These are phyloP conservation scores for Campaea margaritaria DNA, from an alignment of 2,888 invertebrate genomes.

Conservation along the genomic window DNA sequence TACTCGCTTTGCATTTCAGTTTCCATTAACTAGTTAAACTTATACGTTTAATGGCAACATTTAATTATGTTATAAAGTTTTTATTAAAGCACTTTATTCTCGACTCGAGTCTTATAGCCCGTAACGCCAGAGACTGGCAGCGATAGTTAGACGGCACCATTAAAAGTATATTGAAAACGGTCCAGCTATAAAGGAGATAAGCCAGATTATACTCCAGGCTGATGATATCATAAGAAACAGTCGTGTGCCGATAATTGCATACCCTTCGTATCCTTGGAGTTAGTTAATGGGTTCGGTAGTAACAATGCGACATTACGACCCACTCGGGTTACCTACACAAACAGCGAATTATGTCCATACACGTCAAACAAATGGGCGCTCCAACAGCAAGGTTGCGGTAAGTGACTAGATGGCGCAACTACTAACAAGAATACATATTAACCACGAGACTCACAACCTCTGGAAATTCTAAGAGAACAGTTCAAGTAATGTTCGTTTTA, in stretches of 20 bases:
- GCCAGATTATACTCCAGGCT: slow-evolving; percentile 39
- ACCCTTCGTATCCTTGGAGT: slow-evolving; percentile 62
- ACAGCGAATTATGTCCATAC: slow-evolving; percentile 73
- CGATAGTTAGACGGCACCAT: slow-evolving; percentile 51
- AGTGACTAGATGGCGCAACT: slow-evolving; percentile 60
- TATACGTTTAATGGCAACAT: slow-evolving; percentile 44
- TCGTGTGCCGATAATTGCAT: slow-evolving; percentile 62
- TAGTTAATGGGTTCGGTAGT: slow-evolving; percentile 66
- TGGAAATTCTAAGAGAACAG: slow-evolving; percentile 41
- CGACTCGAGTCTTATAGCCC: slow-evolving; percentile 44
- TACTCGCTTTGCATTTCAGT: slow-evolving; percentile 67
- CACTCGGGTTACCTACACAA: slow-evolving; percentile 70
- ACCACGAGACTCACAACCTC: slow-evolving; percentile 41
- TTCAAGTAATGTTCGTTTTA: slow-evolving; percentile 43
- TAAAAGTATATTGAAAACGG: slow-evolving; percentile 55
- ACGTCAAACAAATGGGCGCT: slow-evolving; percentile 69
- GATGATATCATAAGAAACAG: slow-evolving; percentile 62
- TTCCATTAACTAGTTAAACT: slow-evolving; percentile 56
- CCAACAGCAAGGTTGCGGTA: slow-evolving; percentile 71
- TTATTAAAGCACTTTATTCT: slow-evolving; percentile 47
- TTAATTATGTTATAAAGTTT: slow-evolving; percentile 52
- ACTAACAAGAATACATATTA: slow-evolving; percentile 52
- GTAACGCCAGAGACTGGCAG: slow-evolving; percentile 46
- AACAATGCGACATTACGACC: slow-evolving; percentile 77
- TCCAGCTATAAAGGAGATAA: slow-evolving; percentile 48